Evolutionary conservation across 2,888 invertebrate genomes (phyloP).

Genomic region (Thalpophila matura): DNA sequence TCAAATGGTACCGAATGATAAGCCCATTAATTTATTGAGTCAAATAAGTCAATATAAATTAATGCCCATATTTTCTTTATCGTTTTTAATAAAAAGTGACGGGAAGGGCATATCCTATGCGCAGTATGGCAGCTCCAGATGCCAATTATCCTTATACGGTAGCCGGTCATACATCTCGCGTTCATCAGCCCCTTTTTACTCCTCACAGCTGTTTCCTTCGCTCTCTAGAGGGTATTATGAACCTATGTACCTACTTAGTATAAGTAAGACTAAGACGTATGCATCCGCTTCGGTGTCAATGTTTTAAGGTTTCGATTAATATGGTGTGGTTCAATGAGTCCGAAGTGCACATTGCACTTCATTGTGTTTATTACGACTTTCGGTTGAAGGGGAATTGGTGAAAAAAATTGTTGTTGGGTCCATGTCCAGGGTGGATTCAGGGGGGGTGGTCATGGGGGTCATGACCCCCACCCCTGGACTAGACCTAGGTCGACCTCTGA

Average conservation of each 20-base stretch:
- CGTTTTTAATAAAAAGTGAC: constrained; percentile 20
- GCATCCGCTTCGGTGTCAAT: constrained; percentile 38
- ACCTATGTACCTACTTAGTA: background rate
- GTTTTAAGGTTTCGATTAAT: constrained; percentile 48
- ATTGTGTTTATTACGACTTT: background rate
- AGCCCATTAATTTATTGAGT: too few relatives aligned
- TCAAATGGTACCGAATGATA: too few relatives aligned
- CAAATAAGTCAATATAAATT: too few relatives aligned
- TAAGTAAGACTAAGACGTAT: constrained; percentile 13
- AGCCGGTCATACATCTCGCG: constrained; percentile 23
- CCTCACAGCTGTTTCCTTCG: constrained; percentile 55
- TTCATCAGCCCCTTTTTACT: constrained; percentile 47
- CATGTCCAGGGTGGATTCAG: too few relatives aligned
- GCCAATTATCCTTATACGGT: constrained; percentile 44
- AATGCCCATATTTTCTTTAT: background rate
- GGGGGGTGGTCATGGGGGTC: too few relatives aligned
- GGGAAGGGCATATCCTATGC: constrained; percentile 13
- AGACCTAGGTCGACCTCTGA: too few relatives aligned
- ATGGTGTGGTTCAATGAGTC: constrained; percentile 15
- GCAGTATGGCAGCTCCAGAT: constrained; percentile 40
- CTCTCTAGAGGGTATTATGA: constrained; percentile 20
- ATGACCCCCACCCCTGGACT: too few relatives aligned
- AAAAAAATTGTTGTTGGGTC: background rate
- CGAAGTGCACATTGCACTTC: too few relatives aligned
- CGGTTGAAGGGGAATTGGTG: background rate